These are phyloP conservation scores for Acheta domesticus DNA, from an alignment of 2,888 invertebrate genomes.

Conservation along the genomic window DNA sequence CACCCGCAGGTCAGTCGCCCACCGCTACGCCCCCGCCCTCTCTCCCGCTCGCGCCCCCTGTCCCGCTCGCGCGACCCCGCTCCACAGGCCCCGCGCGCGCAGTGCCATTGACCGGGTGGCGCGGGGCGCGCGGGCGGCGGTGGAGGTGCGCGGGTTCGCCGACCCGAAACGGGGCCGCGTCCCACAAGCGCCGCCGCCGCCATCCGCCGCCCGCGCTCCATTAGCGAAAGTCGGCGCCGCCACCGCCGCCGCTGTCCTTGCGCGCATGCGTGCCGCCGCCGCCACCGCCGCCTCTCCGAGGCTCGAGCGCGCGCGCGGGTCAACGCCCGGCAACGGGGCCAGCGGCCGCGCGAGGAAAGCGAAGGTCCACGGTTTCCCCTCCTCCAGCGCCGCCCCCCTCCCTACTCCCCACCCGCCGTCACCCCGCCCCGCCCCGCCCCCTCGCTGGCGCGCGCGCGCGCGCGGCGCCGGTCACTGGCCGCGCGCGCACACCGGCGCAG, in stretches of 20 bases:
- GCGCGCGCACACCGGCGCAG: not conserved
- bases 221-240: constrained; percentile 11
- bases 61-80: not conserved
- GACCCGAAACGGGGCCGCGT: constrained; percentile 9
- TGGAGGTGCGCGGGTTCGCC: not conserved
- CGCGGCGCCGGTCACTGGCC: not conserved
- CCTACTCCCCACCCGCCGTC: constrained; percentile 37
- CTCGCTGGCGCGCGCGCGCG: not conserved
- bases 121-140: not conserved
- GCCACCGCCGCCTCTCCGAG: not conserved
- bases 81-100: not conserved
- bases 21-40: too few species aligned
- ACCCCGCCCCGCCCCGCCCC: constrained; percentile 35
- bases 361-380: constrained; percentile 31
- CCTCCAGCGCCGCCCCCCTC: constrained; percentile 37
- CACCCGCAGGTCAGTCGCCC: not conserved
- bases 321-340: not conserved
- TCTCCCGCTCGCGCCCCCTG: too few species aligned
- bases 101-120: not conserved
- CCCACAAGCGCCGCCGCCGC: not conserved
- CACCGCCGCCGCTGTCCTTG: not conserved
- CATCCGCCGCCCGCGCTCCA: not conserved
- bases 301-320: not conserved
- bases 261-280: constrained; percentile 1
- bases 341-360: not conserved